Evolutionary conservation across 2,113 vertebrate genomes (phyloP), one percentile per base, ranked within the genome.

Genomic region (Crotalus helleri): DNA sequence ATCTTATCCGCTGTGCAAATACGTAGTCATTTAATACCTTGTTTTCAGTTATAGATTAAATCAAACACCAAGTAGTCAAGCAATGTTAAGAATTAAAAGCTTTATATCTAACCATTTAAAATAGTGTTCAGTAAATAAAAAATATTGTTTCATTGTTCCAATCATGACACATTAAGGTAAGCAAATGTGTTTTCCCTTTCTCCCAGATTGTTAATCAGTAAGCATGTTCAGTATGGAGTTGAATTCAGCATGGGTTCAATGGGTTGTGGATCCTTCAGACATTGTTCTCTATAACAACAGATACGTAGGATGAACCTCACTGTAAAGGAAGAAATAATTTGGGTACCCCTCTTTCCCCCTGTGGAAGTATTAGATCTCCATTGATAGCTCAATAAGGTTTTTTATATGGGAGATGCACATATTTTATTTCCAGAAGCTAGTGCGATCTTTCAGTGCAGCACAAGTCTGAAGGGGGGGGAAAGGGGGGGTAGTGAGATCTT

Each of bases 1-100:
- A 94, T 33, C 95, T 97, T 97, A 97, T 97, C 97, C 93, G 93
- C 92, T 96, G 93, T 95, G 93, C 95, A 97, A 97, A 97, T 97
- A 97, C 96, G 96, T 96, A 92, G 96, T 96, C 97, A 94, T 92
- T 96, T 94, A 94, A 95, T 96, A 94, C 96, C 93, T 89, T 96
- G 96, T 96, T 96, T 96, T 97, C 89, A 85, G 93, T 95, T 96
- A 91, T 94, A 96, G 95, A 96, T 96, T 96, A 97, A 96, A 95
- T 97, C 96, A 95, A 94, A 96, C 95, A 94, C 88, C 96, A 95
- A 95, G 95, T 94, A 95, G 93, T 86, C 1, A 12, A 91, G 93
- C 81, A 85, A 11, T 59, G 94, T 92, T 90, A 44, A 61, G 64
- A 58, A 86, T 57, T 58, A 46, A 49, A 64, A 91, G 92, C 94